Conservation (phyloP, 2,888 invertebrate species). For the Biston betularia region DNA sequence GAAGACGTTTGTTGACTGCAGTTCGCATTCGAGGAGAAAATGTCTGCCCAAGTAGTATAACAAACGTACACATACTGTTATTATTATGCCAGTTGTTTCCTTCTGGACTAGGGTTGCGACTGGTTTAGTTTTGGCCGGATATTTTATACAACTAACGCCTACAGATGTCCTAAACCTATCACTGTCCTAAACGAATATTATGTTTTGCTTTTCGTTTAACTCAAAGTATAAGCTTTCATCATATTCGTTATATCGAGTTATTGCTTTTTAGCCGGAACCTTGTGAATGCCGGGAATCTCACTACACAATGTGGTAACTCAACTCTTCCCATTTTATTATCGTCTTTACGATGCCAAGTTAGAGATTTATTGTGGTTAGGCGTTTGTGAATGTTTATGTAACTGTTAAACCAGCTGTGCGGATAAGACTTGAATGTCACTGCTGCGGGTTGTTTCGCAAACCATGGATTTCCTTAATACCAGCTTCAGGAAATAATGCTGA, state of each 20-base stretch:
- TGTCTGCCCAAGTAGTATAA: conserved; percentile 37
- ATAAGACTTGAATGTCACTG: conserved; percentile 25
- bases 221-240: no score
- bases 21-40: conserved; percentile 20
- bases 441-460: not conserved
- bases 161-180: no score
- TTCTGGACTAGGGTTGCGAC: conserved; percentile 4
- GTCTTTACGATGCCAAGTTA: conserved; percentile 47
- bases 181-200: no score
- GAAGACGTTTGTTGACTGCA: conserved; percentile 13
- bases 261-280: conserved; percentile 7
- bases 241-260: no score
- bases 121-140: not conserved
- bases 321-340: conserved; percentile 42
- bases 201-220: no score
- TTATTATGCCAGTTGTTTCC: conserved; percentile 31
- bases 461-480: conserved; percentile 12
- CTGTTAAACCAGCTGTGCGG: conserved; percentile 26
- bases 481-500: conserved; percentile 9
- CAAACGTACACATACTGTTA: conserved; percentile 31
- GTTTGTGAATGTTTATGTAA: conserved; percentile 44
- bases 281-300: not conserved
- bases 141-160: no score
- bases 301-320: conserved; percentile 16
- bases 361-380: conserved; percentile 45